Evolutionary conservation across 2,113 vertebrate species (phyloP), one percentile per base, ranked within the genome.

Genomic region (Polypterus senegalus): DNA sequence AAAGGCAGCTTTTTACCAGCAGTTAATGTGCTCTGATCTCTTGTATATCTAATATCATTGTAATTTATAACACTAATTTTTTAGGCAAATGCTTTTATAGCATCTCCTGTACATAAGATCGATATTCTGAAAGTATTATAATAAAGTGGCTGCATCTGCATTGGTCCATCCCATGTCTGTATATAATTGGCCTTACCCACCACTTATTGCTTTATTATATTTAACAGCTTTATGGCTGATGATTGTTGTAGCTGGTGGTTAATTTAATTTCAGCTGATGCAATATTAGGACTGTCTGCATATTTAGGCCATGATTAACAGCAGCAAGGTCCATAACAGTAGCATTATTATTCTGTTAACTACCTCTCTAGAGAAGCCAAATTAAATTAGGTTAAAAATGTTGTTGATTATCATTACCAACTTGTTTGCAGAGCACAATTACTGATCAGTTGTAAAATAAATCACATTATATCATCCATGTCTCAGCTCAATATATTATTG

Each of bases 191-290:
- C 78, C 77, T 80, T 67, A 79, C 82, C 84, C 77, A 71, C 74
- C 77, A 82, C 84, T 89, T 86, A 78, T 79, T 85, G 84, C 81
- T 89, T 88, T 87, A 88, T 88, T 85, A 86, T 83, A 83, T 87
- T 85, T 88, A 89, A 89, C 86, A 85, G 85, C 84, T 81, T 77
- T 86, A 86, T 79, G 80, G 81, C 82, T 83, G 83, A 80, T 87
- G 84, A 87, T 87, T 86, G 83, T 84, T 82, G 82, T 73, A 81
- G 85, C 84, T 84, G 85, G 89, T 86, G 85, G 84, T 86, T 90
- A 87, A 90, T 90, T 88, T 89, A 88, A 88, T 90, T 88, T 88
- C 85, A 88, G 88, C 88, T 87, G 87, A 90, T 90, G 89, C 84
- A 88, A 86, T 89, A 91, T 89, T 86, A 83, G 84, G 83, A 75